Evolutionary conservation across 2,888 invertebrate species (phyloP), one percentile per base, ranked within the genome.

Genomic region (Palloptera scutellata): DNA sequence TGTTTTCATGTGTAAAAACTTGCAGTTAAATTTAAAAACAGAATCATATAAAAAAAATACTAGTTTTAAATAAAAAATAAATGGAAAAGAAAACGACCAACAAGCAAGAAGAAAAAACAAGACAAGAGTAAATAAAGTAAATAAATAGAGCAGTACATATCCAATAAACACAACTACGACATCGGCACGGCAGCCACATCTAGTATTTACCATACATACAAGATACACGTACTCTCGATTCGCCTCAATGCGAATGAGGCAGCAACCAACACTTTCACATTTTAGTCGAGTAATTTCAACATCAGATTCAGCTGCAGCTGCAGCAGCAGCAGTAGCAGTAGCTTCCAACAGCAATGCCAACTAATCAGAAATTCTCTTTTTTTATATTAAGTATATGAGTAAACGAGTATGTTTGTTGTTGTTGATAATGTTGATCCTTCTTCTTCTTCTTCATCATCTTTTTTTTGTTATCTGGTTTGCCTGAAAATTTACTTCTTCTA

Each of bases 281-380:
- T 30, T 30, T 30, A 30, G 6, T 6, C 30, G 6, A 30, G 30
- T 6, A 30, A 30, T 30, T 30, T 30, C 6, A 30, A 6, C 30
- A 2, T 30, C 30, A 30, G 30, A 2, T 30, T 30, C 30, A 30
- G 30, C 30, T 4, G 30, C 30, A n/a, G n/a, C n/a, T n/a, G n/a
- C n/a, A n/a, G n/a, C n/a, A n/a, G n/a, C n/a, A n/a, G n/a, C n/a
- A n/a, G n/a, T n/a, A n/a, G n/a, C n/a, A n/a, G n/a, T n/a, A n/a
- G n/a, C n/a, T n/a, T 30, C 6, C 6, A 30, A 30, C 30, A 30
- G 30, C 30, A 30, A 4, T 30, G 53, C 19, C 74, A 77, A 77
- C 75, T 77, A 76, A 77, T 74, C 76, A 76, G 73, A 74, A 76
- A 78, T 78, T 77, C 75, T 73, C 73, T 78, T 79, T 79, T 77